A percentile compares a stretch with the other conserved stretches of the same genome.
These are phyloP conservation scores for Acanthopagrus latus DNA, from an alignment of 2,797 vertebrate genomes.

Conservation along the genomic window DNA sequence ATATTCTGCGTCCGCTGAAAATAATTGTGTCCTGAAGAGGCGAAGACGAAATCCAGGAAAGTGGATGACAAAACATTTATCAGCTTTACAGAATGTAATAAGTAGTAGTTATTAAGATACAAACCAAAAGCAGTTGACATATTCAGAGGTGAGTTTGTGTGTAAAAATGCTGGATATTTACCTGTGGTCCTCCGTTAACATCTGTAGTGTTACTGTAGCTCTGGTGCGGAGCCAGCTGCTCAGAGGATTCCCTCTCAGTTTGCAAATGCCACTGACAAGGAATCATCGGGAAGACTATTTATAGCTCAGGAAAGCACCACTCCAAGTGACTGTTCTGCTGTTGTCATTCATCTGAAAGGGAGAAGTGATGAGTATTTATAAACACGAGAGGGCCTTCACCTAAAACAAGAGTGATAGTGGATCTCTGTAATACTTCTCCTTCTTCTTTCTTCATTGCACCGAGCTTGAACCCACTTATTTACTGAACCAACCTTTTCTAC, in stretches of 20 bases:
- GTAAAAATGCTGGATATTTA: background rate
- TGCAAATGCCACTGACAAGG: constrained; percentile 43
- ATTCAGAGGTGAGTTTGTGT: constrained; percentile 9
- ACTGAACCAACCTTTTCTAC: background rate
- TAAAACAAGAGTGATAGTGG: background rate
- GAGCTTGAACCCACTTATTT: background rate
- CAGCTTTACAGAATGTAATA: background rate
- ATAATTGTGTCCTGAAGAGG: too few species aligned
- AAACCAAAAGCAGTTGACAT: constrained; percentile 3
- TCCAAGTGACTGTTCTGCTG: constrained; percentile 52
- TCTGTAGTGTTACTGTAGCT: constrained; percentile 28
- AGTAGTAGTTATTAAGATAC: background rate
- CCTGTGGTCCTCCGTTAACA: constrained; percentile 50
- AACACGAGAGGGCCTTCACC: background rate
- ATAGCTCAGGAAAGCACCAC: constrained; percentile 59
- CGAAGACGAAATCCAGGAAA: too few species aligned
- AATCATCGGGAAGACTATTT: constrained; percentile 56
- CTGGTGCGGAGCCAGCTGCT: constrained; percentile 56
- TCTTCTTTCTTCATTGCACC: background rate
- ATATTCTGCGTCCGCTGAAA: background rate
- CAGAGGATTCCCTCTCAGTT: constrained; percentile 72
- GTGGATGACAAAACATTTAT: background rate
- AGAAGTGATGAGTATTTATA: constrained; percentile 8
- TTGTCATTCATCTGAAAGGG: constrained; percentile 43
- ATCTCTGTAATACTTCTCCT: too few species aligned